Evolutionary conservation across 2,797 vertebrate species (phyloP).

Genomic region (Gila robusta): DNA sequence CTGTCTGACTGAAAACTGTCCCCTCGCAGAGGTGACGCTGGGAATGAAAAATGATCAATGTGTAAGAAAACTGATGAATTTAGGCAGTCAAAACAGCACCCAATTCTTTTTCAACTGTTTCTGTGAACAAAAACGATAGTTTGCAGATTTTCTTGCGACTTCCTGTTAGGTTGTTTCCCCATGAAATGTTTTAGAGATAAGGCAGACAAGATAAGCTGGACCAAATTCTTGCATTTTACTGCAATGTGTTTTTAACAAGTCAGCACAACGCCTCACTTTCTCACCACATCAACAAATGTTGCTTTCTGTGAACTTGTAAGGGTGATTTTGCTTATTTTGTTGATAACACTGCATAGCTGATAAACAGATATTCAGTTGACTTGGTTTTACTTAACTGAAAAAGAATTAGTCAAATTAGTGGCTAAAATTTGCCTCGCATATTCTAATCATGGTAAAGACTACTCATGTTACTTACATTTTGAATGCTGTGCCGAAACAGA

Average conservation of each 20-base stretch:
- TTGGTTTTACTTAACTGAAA: background rate
- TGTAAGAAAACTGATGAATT: background rate
- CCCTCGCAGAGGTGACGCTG: conserved; percentile 72
- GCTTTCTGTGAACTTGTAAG: background rate
- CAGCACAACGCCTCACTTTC: background rate
- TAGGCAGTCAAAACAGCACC: no score
- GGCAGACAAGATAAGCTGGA: background rate
- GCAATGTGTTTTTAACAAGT: conserved; percentile 21
- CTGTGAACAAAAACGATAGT: background rate
- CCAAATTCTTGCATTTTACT: background rate
- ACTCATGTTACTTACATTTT: conserved; percentile 69
- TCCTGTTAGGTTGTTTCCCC: conserved; percentile 48
- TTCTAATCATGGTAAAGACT: background rate
- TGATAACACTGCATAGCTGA: background rate
- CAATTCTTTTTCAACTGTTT: background rate
- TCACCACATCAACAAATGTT: conserved; percentile 18
- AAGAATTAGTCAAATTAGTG: conserved; percentile 13
- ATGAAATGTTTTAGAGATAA: conserved; percentile 11
- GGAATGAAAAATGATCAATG: background rate
- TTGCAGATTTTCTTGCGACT: conserved; percentile 15
- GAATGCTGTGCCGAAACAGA: conserved; percentile 55
- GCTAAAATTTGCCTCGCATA: background rate
- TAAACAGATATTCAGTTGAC: background rate
- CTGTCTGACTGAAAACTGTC: conserved; percentile 80
- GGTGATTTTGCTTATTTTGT: background rate